Conservation (phyloP, 1,140 invertebrate species). For the Plodia interpunctella region DNA sequence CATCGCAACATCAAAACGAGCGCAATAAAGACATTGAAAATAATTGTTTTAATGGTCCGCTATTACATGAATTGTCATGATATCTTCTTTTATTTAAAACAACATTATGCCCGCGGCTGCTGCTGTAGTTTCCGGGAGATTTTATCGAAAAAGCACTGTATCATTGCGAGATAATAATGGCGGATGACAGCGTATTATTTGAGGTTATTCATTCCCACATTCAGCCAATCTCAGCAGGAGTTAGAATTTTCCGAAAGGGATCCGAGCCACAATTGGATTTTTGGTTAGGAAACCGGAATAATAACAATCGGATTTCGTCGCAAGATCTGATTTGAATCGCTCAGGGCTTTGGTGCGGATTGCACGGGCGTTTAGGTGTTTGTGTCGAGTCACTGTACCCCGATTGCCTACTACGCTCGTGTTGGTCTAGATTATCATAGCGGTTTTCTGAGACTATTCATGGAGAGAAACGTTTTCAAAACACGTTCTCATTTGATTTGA, state of each 20-base stretch:
- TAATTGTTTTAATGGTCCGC: slow-evolving; percentile 57
- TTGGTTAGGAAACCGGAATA: slow-evolving; percentile 75
- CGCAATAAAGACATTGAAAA: slow-evolving; percentile 59
- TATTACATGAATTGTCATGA: slow-evolving; percentile 48
- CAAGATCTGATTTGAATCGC: slow-evolving; percentile 75
- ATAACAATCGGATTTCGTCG: slow-evolving; percentile 71
- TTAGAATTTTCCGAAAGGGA: slow-evolving; percentile 68
- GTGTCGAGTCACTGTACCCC: slow-evolving; percentile 40
- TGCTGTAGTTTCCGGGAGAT: slow-evolving; percentile 50
- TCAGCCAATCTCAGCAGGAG: slow-evolving; percentile 70
- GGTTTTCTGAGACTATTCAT: too few species aligned
- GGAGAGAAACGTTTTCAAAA: too few species aligned
- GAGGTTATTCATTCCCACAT: slow-evolving; percentile 64
- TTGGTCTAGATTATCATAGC: not conserved
- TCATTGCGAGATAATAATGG: slow-evolving; percentile 76
- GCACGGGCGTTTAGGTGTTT: slow-evolving; percentile 52
- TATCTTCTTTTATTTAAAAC: slow-evolving; percentile 69
- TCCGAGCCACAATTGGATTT: slow-evolving; percentile 72
- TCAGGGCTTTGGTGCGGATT: slow-evolving; percentile 63
- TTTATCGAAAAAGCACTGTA: slow-evolving; percentile 73
- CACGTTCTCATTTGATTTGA: too few species aligned
- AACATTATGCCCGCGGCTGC: slow-evolving; percentile 37
- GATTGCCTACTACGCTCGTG: too few species aligned
- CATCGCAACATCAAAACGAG: slow-evolving; percentile 32
- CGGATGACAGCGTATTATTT: slow-evolving; percentile 75